Conservation (phyloP, 2,113 vertebrate species). For the Sula dactylatra region DNA sequence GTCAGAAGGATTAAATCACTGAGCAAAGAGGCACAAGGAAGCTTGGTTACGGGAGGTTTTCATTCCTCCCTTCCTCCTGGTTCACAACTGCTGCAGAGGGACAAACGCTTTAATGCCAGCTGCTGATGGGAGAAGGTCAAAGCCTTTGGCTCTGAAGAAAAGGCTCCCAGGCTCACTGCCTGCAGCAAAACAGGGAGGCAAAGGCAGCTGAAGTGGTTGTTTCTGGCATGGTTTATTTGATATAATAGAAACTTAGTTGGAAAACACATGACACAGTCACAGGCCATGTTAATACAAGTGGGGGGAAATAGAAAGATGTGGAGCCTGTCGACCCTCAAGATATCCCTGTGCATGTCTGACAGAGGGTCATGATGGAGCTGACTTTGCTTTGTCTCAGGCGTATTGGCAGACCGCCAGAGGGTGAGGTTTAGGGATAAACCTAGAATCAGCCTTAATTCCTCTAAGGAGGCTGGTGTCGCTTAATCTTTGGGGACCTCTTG, state of each 20-base stretch:
- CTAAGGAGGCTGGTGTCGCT: not conserved
- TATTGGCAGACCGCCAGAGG: not conserved
- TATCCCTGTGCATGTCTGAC: not conserved
- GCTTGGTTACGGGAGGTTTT: not conserved
- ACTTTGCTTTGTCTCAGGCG: not conserved
- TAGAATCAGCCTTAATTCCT: not conserved
- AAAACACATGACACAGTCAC: not conserved
- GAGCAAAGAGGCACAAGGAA: not conserved
- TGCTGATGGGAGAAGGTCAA: not conserved
- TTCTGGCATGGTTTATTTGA: not conserved
- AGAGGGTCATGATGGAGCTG: not conserved
- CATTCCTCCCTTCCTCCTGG: not conserved
- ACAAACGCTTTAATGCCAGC: rapidly evolving
- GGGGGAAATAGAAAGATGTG: rapidly evolving
- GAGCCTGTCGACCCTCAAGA: rapidly evolving
- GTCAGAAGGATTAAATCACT: not conserved
- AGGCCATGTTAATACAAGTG: not conserved
- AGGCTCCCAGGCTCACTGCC: not conserved
- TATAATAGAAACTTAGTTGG: not conserved
- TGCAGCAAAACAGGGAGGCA: not conserved
- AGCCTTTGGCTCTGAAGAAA: not conserved
- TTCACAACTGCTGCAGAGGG: not conserved
- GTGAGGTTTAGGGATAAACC: not conserved
- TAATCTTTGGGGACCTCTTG: not conserved
- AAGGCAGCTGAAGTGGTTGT: not conserved